phyloP scores from a whole-genome alignment of 92 coral and sea anemone genomes.

The Palythoa grandis region DNA sequence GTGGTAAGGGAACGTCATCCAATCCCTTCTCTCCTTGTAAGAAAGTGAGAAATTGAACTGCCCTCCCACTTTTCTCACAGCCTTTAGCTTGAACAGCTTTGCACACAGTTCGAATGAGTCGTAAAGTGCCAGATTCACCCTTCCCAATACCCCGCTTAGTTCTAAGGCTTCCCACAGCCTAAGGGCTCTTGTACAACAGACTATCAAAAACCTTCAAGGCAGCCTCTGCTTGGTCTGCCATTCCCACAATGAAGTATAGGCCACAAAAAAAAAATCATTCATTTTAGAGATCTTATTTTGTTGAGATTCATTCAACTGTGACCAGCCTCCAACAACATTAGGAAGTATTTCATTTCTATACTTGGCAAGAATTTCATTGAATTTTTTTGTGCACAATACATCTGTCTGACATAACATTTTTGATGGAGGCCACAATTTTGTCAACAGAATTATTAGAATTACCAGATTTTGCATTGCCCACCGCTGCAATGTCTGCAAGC shows the following conservation, averaged over 20 bases:
- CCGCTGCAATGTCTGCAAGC: constrained; percentile 24
- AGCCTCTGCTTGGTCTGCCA: constrained; percentile 24
- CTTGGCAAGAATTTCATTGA: constrained; percentile 29
- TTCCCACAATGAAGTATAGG: constrained; percentile 5
- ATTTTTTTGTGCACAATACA: constrained; percentile 37
- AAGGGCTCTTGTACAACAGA: constrained; percentile 8
- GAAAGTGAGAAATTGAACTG: constrained; percentile 18
- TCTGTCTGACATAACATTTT: constrained; percentile 34
- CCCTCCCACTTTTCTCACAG: constrained; percentile 17
- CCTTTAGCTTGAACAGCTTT: constrained; percentile 11
- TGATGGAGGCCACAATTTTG: constrained; percentile 27
- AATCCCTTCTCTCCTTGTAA: constrained; percentile 16
- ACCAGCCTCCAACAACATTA: constrained; percentile 29
- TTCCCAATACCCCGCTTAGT: constrained; percentile 7
- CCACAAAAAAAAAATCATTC: constrained; percentile 19
- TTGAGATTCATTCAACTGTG: constrained; percentile 10
- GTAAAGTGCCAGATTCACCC: constrained; percentile 20
- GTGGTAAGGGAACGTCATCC: constrained; percentile 12
- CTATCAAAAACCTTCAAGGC: constrained; percentile 11
- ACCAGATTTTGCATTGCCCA: constrained; percentile 20
- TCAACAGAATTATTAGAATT: not conserved
- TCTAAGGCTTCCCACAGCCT: constrained; percentile 11
- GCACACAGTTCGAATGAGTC: constrained; percentile 15
- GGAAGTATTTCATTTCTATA: constrained; percentile 36
- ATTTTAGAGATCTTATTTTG: constrained; percentile 9